These are phyloP conservation scores for Caiman crocodilus DNA, from an alignment of 2,797 vertebrate species.

Conservation along the genomic window DNA sequence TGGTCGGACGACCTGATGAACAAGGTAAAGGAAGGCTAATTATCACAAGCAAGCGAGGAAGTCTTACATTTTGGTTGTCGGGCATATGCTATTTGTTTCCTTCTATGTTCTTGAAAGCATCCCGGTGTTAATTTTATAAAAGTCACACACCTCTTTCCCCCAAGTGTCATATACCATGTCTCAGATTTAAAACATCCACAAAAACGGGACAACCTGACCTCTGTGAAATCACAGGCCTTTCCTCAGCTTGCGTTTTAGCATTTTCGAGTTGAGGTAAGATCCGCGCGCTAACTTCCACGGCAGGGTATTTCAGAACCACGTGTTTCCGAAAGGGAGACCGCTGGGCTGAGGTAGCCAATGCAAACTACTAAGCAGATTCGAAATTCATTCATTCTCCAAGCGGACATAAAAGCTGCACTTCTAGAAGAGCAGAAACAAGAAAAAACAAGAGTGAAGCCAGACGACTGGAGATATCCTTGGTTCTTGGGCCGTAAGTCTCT, in stretches of 20 bases:
- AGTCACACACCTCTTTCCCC: neutral
- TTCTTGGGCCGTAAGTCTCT: neutral
- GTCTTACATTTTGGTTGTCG: neutral
- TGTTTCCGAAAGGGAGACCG: neutral
- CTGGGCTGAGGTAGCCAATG: neutral
- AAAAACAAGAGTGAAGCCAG: neutral
- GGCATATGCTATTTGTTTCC: neutral
- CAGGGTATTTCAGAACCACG: neutral
- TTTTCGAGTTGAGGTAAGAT: neutral
- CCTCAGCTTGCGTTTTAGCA: neutral
- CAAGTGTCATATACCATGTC: too few relatives aligned
- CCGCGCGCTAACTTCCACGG: accelerated
- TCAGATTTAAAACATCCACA: neutral
- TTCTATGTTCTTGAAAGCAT: neutral
- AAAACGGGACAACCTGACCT: neutral
- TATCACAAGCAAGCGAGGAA: accelerated
- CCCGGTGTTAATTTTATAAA: neutral
- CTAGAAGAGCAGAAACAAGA: neutral
- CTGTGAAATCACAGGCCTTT: neutral
- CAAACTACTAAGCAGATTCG: neutral
- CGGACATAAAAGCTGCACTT: accelerated
- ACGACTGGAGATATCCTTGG: neutral
- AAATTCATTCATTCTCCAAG: neutral
- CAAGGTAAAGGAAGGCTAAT: neutral
- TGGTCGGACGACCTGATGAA: neutral